Evolutionary conservation across 2,797 vertebrate genomes (phyloP).

Genomic region (Rhabdomys pumilio): DNA sequence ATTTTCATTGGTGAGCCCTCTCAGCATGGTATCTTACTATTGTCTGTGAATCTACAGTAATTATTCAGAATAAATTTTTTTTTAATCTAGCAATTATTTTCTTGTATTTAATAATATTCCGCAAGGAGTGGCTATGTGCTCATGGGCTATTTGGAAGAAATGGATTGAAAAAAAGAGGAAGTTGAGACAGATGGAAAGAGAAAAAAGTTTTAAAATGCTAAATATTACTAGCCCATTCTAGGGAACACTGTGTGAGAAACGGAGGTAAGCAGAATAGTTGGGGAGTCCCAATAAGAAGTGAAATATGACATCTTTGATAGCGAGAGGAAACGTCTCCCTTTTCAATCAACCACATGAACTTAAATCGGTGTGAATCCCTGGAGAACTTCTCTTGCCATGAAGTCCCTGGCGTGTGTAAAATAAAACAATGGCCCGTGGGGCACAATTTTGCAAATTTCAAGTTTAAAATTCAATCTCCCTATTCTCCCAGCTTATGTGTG

Average conservation of each 20-base stretch:
- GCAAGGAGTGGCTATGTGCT: neutral
- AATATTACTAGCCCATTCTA: neutral
- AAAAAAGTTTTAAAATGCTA: neutral
- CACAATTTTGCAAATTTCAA: constrained; percentile 77
- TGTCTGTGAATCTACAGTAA: neutral
- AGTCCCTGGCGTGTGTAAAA: constrained; percentile 73
- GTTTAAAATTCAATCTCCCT: constrained; percentile 76
- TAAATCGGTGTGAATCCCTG: constrained; percentile 32
- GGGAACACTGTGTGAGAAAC: neutral
- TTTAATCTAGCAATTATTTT: neutral
- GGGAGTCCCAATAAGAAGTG: constrained; percentile 8
- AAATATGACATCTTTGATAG: constrained; percentile 55
- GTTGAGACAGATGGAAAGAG: neutral
- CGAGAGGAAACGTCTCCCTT: constrained; percentile 43
- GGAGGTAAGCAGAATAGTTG: neutral
- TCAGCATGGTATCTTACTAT: neutral
- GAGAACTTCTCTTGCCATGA: constrained; percentile 71
- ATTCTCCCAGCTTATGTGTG: constrained; percentile 79
- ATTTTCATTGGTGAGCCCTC: neutral
- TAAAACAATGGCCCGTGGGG: constrained; percentile 73
- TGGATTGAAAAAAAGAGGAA: neutral
- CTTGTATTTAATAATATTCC: constrained; percentile 38
- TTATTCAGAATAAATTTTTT: constrained; percentile 57
- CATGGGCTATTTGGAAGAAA: neutral
- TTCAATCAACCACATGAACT: constrained; percentile 58